phyloP scores from a whole-genome alignment of 2,888 invertebrate species.

The Machimus rusticus region DNA sequence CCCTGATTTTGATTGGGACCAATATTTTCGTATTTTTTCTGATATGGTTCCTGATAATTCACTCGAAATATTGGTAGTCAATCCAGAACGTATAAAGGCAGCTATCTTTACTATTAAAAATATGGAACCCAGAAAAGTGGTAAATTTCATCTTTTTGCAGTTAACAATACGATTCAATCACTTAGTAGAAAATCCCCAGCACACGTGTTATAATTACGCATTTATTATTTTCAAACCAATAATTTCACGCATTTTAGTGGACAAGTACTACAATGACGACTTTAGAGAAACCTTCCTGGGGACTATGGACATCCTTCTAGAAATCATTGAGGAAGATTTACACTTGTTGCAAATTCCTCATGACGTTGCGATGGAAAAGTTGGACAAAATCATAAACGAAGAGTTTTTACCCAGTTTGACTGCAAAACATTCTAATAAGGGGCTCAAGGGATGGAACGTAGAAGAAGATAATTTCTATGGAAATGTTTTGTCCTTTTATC shows the following conservation, averaged over 20 bases:
- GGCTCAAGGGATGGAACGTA: neutral
- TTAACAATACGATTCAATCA: neutral
- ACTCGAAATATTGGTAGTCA: neutral
- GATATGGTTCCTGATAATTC: neutral
- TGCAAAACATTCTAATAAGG: neutral
- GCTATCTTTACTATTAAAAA: neutral
- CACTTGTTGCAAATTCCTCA: neutral
- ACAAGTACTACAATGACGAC: neutral
- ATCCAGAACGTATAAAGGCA: neutral
- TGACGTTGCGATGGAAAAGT: neutral
- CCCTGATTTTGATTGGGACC: neutral
- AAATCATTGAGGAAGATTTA: neutral
- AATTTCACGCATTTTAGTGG: neutral
- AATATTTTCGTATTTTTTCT: neutral
- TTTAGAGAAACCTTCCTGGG: neutral
- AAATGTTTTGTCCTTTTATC: neutral
- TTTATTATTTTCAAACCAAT: neutral
- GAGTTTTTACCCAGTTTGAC: neutral
- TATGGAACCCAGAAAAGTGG: neutral
- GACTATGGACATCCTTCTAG: neutral
- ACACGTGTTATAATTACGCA: neutral
- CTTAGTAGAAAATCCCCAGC: neutral
- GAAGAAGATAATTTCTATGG: neutral
- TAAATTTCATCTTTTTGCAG: neutral
- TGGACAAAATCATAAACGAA: neutral